phyloP scores from a whole-genome alignment of 2,888 invertebrate species.

The Acleris emargana region DNA sequence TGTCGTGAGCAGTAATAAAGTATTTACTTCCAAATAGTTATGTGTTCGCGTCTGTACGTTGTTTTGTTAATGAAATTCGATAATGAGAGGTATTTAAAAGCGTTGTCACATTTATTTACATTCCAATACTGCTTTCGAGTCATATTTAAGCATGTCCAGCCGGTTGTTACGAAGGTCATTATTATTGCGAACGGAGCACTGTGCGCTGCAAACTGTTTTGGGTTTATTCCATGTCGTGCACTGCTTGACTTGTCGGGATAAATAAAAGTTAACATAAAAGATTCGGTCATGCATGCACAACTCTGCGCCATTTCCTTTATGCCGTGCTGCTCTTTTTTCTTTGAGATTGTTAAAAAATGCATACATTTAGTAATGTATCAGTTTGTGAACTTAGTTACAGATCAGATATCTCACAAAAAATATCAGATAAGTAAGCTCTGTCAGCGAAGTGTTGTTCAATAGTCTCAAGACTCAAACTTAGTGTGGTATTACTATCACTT shows the following conservation, averaged over 20 bases:
- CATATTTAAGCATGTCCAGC: not conserved
- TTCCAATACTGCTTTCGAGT: not conserved
- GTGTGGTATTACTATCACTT: not conserved
- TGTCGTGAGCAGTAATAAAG: too few species aligned
- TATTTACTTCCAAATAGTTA: too few species aligned
- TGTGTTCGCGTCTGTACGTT: too few species aligned
- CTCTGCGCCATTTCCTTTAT: conserved; percentile 47
- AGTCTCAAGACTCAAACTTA: not conserved
- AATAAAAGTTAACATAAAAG: conserved; percentile 54
- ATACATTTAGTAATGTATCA: conserved; percentile 31
- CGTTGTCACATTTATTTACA: too few species aligned
- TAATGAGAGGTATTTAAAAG: too few species aligned
- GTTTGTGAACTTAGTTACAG: too few species aligned
- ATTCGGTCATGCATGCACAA: conserved; percentile 59
- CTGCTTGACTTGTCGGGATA: conserved; percentile 46
- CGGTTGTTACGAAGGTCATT: conserved; percentile 11
- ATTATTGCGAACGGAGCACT: conserved; percentile 19
- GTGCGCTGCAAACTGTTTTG: conserved; percentile 19
- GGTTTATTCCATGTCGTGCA: conserved; percentile 24
- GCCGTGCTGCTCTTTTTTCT: conserved; percentile 44
- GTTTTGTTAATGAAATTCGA: too few species aligned
- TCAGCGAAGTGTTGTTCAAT: too few species aligned
- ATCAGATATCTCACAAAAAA: too few species aligned
- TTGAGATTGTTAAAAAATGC: conserved; percentile 48
- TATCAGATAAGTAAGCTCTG: too few species aligned